Evolutionary conservation across 2,113 vertebrate species (phyloP), one percentile per base, ranked within the genome.

Genomic region (Geococcyx californianus): DNA sequence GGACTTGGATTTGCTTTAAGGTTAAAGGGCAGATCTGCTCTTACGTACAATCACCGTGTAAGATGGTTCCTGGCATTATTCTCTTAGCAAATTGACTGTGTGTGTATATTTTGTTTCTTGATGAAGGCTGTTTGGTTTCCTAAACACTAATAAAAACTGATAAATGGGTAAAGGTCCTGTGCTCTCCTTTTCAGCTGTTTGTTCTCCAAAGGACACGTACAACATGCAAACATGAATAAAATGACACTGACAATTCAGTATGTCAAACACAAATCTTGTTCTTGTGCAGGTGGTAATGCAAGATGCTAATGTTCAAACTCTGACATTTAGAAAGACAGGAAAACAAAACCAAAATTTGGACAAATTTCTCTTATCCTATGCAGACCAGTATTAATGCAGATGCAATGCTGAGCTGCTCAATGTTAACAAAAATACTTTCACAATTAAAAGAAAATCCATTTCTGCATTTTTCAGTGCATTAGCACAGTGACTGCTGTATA

Each of bases 71-170:
- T 62, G 69, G 55, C 29, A 23, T 90, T 88, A 55, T 38, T 87
- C 78, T 66, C 3, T 82, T 80, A 83, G 74, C 90, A 83, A 62
- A 73, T 13, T 68, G 73, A 84, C 62, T 56, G 1, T 21, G 72
- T 93, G 93, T 92, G 90, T 95, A 84, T 95, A 93, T 95, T 88
- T 87, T 84, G 87, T 74, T 95, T 52, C 79, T 94, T 49, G 60
- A 84, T 80, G 38, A 89, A 90, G 60, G 54, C 64, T 63, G 72
- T 79, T 77, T 45, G 52, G 52, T 88, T 92, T 95, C 77, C 66
- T 84, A 56, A 90, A 94, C 54, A 31, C 66, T 84, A 97, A 96
- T 96, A 96, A 95, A 95, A 81, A 56, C 0, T 0, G 68, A 29
- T 75, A 83, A 90, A 69, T 54, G 38, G 76, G 24, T 87, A 2